Evolutionary conservation across 2,113 vertebrate genomes (phyloP).

Genomic region (Poecile atricapillus): DNA sequence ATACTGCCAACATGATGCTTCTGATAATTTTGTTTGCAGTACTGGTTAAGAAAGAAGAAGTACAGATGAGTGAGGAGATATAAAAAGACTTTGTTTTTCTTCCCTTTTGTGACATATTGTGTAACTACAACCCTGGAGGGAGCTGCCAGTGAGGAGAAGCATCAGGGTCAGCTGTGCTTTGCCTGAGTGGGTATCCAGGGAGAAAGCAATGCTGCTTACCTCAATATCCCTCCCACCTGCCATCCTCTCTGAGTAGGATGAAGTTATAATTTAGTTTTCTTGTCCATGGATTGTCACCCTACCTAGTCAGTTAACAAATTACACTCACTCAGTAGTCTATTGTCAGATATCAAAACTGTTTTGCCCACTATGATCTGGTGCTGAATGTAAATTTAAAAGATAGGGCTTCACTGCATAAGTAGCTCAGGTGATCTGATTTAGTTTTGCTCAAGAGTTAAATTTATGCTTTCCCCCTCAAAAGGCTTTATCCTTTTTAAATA

Average conservation of each 20-base stretch:
- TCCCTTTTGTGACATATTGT: not conserved
- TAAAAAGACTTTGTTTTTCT: slow-evolving; percentile 25
- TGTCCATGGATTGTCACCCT: not conserved
- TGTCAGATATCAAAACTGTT: not conserved
- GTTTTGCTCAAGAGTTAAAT: not conserved
- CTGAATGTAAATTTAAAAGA: not conserved
- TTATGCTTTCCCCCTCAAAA: not conserved
- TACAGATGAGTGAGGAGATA: slow-evolving; percentile 28
- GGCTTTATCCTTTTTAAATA: not conserved
- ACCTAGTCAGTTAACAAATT: not conserved
- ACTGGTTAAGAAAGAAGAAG: slow-evolving; percentile 37
- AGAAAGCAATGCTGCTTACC: not conserved
- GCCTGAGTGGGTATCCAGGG: not conserved
- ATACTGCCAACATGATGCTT: slow-evolving; percentile 8
- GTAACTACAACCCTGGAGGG: not conserved
- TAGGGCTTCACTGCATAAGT: not conserved
- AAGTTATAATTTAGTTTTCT: not conserved
- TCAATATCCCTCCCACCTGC: not conserved
- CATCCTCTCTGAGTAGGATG: not conserved
- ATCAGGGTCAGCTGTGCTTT: not conserved
- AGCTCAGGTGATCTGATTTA: not conserved
- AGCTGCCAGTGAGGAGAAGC: not conserved
- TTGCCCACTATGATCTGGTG: not conserved
- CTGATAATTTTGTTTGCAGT: slow-evolving; percentile 44
- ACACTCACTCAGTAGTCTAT: not conserved